A percentile compares a stretch with the other conserved stretches of the same genome.
These are phyloP conservation scores for Malthinus flaveolus DNA, from an alignment of 2,888 invertebrate genomes.

Conservation along the genomic window DNA sequence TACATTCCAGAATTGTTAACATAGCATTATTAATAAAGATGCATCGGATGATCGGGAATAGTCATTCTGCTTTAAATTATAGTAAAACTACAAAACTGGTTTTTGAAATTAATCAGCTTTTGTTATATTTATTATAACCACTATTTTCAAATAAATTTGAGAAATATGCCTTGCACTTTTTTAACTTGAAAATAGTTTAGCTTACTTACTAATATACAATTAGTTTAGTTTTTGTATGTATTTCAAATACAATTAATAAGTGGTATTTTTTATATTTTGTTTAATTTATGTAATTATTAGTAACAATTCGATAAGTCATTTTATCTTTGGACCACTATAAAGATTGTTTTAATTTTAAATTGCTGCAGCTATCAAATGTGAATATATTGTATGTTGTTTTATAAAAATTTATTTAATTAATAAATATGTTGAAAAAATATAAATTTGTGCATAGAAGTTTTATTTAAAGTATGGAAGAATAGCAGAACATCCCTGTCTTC, in stretches of 20 bases:
- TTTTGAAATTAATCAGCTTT: not conserved
- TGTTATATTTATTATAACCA: slow-evolving; percentile 3
- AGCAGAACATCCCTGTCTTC: not conserved
- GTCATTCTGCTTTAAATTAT: not conserved
- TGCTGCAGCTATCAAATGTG: slow-evolving; percentile 45
- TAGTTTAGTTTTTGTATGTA: slow-evolving; percentile 28
- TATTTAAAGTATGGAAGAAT: not conserved
- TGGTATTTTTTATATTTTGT: slow-evolving; percentile 30
- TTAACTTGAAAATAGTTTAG: slow-evolving; percentile 32
- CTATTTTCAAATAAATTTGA: slow-evolving; percentile 26
- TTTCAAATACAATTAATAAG: slow-evolving; percentile 27
- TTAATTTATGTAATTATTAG: not conserved
- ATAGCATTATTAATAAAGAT: not conserved
- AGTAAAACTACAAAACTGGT: not conserved
- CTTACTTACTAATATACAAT: slow-evolving; percentile 35
- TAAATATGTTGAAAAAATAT: slow-evolving; percentile 49
- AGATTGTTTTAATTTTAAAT: slow-evolving; percentile 40
- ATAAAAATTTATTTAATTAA: slow-evolving; percentile 51
- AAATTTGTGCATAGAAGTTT: not conserved
- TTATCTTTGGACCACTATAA: slow-evolving; percentile 4
- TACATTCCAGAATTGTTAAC: not conserved
- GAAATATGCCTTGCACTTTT: slow-evolving; percentile 43
- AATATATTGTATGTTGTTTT: slow-evolving; percentile 50
- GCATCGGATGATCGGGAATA: not conserved
- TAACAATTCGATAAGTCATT: not conserved